phyloP scores from a whole-genome alignment of 2,797 vertebrate species.

The Helicolenus hilgendorfi region DNA sequence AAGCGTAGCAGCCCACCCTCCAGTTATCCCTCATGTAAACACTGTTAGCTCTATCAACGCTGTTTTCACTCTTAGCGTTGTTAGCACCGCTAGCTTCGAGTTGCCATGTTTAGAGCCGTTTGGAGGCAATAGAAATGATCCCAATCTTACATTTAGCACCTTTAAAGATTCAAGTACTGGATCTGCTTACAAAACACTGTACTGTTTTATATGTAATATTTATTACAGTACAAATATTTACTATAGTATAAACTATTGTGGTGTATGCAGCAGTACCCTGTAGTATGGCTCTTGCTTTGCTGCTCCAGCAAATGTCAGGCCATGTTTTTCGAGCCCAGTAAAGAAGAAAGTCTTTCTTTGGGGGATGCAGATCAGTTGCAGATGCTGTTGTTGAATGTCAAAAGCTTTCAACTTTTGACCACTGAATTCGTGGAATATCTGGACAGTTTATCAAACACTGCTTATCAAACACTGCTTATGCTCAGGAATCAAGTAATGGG shows the following conservation, averaged over 20 bases:
- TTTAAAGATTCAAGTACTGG: background rate
- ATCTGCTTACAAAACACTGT: background rate
- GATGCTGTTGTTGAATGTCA: conserved; percentile 12
- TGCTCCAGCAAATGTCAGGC: conserved; percentile 49
- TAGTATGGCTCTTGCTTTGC: background rate
- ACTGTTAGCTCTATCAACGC: no score
- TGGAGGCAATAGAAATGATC: no score
- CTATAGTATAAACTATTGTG: background rate
- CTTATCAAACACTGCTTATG: background rate
- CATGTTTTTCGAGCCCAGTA: conserved; percentile 47
- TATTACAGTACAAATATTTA: background rate
- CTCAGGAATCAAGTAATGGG: background rate
- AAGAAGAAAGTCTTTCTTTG: conserved; percentile 7
- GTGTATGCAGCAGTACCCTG: conserved; percentile 20
- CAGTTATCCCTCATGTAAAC: no score
- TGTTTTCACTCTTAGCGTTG: no score
- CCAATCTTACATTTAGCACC: no score
- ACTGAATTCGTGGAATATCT: background rate
- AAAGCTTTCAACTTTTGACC: background rate
- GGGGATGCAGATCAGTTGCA: conserved; percentile 17
- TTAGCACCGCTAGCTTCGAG: no score
- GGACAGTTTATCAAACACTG: background rate
- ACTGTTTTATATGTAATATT: conserved; percentile 4
- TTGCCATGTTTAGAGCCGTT: no score
- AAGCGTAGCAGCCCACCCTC: no score